Conservation (phyloP, 1,140 invertebrate species). For the Chironomus tepperi region DNA sequence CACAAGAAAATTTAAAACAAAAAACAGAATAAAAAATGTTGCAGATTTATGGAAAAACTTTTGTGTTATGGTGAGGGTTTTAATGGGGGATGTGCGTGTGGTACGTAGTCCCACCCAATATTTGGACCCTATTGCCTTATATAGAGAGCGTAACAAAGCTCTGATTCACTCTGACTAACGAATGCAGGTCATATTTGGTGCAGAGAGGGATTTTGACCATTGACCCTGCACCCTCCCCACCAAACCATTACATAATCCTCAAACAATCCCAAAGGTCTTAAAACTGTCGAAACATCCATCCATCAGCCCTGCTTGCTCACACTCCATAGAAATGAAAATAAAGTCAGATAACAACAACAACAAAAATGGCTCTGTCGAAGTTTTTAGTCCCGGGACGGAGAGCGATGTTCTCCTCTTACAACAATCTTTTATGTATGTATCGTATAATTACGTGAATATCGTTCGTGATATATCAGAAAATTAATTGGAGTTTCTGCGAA, state of each 20-base stretch:
- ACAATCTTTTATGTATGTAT: constrained; percentile 2
- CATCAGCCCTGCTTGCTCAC: background rate
- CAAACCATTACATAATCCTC: no score
- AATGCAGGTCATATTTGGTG: no score
- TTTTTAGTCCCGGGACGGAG: no score
- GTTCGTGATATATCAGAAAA: constrained; percentile 24
- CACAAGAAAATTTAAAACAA: no score
- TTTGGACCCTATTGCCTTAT: no score
- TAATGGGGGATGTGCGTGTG: background rate
- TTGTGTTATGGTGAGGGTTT: background rate
- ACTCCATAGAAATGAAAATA: background rate
- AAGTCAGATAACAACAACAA: background rate
- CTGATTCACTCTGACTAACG: no score
- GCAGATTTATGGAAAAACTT: background rate
- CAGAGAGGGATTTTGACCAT: no score
- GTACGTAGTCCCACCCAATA: no score
- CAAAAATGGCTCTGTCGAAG: background rate
- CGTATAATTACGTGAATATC: constrained; percentile 22
- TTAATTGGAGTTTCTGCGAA: constrained; percentile 19
- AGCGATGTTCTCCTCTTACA: background rate
- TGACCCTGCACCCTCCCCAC: no score
- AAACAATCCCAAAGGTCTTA: background rate
- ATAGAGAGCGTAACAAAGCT: no score
- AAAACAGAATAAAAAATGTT: background rate
- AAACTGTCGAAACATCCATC: background rate